phyloP scores from a whole-genome alignment of 2,113 vertebrate genomes.

The Paramisgurnus dabryanus region DNA sequence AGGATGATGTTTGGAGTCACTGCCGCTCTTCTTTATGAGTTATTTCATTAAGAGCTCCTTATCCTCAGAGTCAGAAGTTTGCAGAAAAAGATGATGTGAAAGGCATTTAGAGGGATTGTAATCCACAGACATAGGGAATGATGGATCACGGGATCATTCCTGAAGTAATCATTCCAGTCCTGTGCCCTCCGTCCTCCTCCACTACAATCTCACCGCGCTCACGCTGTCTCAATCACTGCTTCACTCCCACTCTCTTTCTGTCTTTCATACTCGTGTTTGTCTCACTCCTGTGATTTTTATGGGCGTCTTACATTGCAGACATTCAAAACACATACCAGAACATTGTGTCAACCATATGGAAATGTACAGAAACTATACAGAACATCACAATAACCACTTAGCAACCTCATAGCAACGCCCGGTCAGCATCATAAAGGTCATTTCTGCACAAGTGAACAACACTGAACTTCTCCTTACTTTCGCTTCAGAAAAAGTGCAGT shows the following conservation, averaged over 20 bases:
- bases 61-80: conserved; percentile 30
- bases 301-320: too few relatives aligned
- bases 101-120: conserved; percentile 23
- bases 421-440: not conserved
- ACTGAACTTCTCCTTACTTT: not conserved
- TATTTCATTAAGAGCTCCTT: conserved; percentile 47
- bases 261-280: not conserved
- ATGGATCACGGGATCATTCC: conserved; percentile 52
- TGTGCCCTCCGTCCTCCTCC: conserved; percentile 38
- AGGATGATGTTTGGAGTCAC: conserved; percentile 5
- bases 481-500: not conserved
- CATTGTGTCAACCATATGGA: not conserved
- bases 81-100: conserved; percentile 31
- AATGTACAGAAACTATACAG: not conserved
- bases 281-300: conserved; percentile 22
- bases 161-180: conserved; percentile 44
- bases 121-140: conserved; percentile 41
- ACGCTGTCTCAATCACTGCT: conserved; percentile 49
- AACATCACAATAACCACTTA: not conserved
- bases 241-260: conserved; percentile 32
- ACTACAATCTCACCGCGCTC: conserved; percentile 36
- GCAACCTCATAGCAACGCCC: not conserved
- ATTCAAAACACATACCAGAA: not conserved
- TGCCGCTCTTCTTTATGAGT: conserved; percentile 36
- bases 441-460: not conserved